These are phyloP conservation scores for Aplochiton taeniatus DNA, from an alignment of 2,797 vertebrate species.

Conservation along the genomic window DNA sequence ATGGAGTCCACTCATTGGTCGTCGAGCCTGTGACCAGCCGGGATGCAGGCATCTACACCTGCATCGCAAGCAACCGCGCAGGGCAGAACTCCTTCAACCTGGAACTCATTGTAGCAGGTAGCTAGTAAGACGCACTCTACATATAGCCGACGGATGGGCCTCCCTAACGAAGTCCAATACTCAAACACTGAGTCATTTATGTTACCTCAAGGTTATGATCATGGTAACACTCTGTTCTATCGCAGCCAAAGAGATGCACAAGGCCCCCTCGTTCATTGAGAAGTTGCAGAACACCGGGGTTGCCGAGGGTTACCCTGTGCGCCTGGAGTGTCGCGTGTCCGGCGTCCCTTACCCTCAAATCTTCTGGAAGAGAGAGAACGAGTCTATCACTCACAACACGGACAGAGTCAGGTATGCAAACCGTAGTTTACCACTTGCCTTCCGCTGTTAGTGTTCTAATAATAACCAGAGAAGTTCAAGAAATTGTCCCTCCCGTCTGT, in stretches of 20 bases:
- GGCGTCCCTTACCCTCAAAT: constrained; percentile 93
- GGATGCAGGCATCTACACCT: constrained; percentile 95
- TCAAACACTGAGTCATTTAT: too few species aligned
- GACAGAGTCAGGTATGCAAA: constrained; percentile 90
- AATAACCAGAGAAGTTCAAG: neutral
- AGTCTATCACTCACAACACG: constrained; percentile 95
- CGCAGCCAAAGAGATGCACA: constrained; percentile 95
- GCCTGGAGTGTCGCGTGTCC: constrained; percentile 89
- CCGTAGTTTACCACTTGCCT: neutral
- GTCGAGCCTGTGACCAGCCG: constrained; percentile 92
- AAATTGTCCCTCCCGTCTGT: neutral
- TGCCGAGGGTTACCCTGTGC: constrained; percentile 91
- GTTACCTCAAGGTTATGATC: neutral
- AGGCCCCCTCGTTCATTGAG: constrained; percentile 89
- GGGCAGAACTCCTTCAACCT: constrained; percentile 97
- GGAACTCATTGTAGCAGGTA: constrained; percentile 96
- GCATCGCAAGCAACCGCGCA: constrained; percentile 92
- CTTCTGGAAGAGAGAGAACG: constrained; percentile 99
- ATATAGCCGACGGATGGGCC: too few species aligned
- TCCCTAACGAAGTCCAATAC: too few species aligned
- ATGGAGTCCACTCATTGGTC: constrained; percentile 94
- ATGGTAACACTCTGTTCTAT: constrained; percentile 6
- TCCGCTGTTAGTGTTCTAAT: neutral
- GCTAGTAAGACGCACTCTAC: neutral
- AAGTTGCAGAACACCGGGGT: constrained; percentile 98